These are phyloP conservation scores for Upupa epops DNA, from an alignment of 2,113 vertebrate genomes.

Conservation along the genomic window DNA sequence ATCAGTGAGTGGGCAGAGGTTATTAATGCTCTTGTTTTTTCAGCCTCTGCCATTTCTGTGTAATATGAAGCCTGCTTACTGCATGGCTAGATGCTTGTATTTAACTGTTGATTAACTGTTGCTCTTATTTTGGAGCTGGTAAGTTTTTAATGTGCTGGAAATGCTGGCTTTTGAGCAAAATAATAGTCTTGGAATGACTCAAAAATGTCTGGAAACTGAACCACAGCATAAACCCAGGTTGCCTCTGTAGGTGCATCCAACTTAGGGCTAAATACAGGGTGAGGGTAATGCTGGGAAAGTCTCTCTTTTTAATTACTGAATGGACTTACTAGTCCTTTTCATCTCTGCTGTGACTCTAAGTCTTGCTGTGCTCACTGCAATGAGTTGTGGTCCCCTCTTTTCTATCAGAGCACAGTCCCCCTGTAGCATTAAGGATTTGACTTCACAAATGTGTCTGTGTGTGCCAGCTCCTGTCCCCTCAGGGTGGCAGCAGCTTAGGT, in stretches of 20 bases:
- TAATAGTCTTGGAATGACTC: not conserved
- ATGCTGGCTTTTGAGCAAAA: not conserved
- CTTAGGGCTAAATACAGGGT: not conserved
- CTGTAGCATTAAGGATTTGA: not conserved
- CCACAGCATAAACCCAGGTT: not conserved
- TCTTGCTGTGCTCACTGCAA: not conserved
- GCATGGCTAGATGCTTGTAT: not conserved
- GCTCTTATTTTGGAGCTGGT: not conserved
- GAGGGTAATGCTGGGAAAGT: not conserved
- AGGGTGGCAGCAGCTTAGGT: not conserved
- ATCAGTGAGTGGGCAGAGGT: not conserved
- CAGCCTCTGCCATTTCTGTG: not conserved
- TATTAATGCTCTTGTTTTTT: conserved; percentile 4
- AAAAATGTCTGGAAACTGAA: not conserved
- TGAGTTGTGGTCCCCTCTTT: not conserved
- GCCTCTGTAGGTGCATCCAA: not conserved
- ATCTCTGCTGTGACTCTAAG: not conserved
- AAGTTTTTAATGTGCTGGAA: not conserved
- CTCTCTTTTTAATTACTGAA: not conserved
- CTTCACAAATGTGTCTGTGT: not conserved
- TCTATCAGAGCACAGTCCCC: not conserved
- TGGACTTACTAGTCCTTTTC: not conserved
- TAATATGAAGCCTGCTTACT: not conserved
- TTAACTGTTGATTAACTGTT: not conserved
- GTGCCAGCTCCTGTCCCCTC: not conserved